Percentiles rank a stretch among this genome's conserved stretches.
phyloP scores from a whole-genome alignment of 2,888 invertebrate species.

The Desoria tigrina region DNA sequence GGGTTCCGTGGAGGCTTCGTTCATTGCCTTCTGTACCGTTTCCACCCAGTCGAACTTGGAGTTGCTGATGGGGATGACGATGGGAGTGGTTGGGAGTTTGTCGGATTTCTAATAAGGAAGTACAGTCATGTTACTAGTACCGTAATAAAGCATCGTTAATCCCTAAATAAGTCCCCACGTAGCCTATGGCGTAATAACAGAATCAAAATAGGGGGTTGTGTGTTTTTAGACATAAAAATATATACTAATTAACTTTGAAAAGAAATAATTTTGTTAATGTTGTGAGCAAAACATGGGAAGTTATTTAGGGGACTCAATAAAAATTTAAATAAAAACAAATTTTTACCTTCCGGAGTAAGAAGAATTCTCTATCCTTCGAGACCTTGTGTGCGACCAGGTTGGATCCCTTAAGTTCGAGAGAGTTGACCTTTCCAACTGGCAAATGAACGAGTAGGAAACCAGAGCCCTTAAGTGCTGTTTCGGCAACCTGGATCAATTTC shows the following conservation, averaged over 20 bases:
- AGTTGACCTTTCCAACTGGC: slow-evolving; percentile 22
- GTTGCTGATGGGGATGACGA: slow-evolving; percentile 70
- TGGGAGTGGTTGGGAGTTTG: not conserved
- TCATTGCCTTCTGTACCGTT: slow-evolving; percentile 72
- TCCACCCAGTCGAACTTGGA: slow-evolving; percentile 79
- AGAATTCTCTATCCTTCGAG: slow-evolving; percentile 66
- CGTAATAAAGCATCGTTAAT: no score
- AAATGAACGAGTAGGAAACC: slow-evolving; percentile 67
- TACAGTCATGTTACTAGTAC: no score
- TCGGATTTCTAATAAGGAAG: slow-evolving; percentile 28
- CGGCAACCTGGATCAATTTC: slow-evolving; percentile 58
- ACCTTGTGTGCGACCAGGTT: slow-evolving; percentile 66
- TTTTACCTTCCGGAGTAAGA: slow-evolving; percentile 66
- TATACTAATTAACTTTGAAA: no score
- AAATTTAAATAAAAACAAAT: no score
- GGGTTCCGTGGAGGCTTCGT: slow-evolving; percentile 62
- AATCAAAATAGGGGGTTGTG: no score
- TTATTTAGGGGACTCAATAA: no score
- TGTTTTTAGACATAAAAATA: no score
- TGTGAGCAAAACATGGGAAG: no score
- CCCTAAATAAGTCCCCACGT: no score
- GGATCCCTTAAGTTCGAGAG: slow-evolving; percentile 57
- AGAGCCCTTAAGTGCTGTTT: slow-evolving; percentile 65
- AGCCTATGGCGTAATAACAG: no score
- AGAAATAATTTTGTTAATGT: not conserved